These are phyloP conservation scores for Aphodius sticticus DNA, from an alignment of 2,888 invertebrate species.

Conservation along the genomic window DNA sequence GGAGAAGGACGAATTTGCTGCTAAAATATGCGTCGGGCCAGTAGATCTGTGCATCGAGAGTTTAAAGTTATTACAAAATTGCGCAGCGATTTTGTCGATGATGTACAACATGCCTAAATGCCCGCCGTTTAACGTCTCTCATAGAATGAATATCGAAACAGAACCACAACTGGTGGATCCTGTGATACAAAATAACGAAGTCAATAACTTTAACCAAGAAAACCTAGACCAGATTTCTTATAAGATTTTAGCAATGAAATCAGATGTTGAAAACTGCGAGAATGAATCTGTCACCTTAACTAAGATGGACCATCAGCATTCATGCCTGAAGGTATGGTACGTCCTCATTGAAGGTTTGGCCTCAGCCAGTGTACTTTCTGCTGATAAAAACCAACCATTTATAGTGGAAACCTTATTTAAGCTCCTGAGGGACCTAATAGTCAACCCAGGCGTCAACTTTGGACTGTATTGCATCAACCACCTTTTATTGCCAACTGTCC, in stretches of 20 bases:
- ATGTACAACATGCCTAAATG: conserved; percentile 97
- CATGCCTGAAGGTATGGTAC: conserved; percentile 90
- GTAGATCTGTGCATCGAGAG: conserved; percentile 79
- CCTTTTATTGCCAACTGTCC: conserved; percentile 88
- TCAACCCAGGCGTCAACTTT: conserved; percentile 87
- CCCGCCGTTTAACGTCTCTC: conserved; percentile 90
- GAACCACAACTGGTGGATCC: conserved; percentile 85
- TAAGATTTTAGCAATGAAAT: conserved; percentile 66
- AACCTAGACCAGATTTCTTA: conserved; percentile 73
- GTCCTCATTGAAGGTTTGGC: conserved; percentile 87
- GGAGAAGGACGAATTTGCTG: conserved; percentile 49
- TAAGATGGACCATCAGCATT: conserved; percentile 80
- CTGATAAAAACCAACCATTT: conserved; percentile 79
- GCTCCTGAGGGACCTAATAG: conserved; percentile 77
- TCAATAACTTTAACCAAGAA: conserved; percentile 67
- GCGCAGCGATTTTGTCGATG: conserved; percentile 86
- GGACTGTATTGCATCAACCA: conserved; percentile 93
- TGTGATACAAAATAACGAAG: conserved; percentile 75
- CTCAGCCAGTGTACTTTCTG: conserved; percentile 82
- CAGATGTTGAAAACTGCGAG: conserved; percentile 57
- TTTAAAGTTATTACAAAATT: conserved; percentile 84
- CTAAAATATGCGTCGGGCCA: conserved; percentile 48
- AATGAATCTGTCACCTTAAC: conserved; percentile 66
- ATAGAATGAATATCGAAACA: conserved; percentile 80
- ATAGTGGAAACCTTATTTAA: conserved; percentile 89